Percentiles rank a stretch among this genome's conserved stretches.
These are phyloP conservation scores for Copidosoma aretas DNA, from an alignment of 2,888 invertebrate species.

Conservation along the genomic window DNA sequence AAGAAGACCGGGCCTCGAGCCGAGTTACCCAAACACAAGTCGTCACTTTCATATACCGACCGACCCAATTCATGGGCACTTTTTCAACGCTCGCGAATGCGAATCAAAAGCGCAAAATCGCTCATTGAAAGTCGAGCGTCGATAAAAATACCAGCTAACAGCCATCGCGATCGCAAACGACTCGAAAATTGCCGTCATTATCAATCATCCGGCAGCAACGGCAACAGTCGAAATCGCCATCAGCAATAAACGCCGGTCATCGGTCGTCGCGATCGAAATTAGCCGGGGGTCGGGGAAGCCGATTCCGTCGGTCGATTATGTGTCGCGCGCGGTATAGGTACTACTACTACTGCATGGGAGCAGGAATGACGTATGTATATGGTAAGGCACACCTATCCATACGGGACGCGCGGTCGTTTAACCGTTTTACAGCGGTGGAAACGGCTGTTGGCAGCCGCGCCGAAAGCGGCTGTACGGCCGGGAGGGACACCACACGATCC, in stretches of 20 bases:
- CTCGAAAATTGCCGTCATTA: constrained; percentile 32
- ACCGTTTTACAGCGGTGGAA: constrained; percentile 56
- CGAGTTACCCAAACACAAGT: too few relatives aligned
- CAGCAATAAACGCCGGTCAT: background rate
- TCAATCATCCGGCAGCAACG: constrained; percentile 21
- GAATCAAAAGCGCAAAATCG: too few relatives aligned
- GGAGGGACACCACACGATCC: too few relatives aligned
- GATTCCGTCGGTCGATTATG: constrained; percentile 35
- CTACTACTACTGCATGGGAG: too few relatives aligned
- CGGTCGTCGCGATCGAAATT: background rate
- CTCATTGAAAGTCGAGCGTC: too few relatives aligned
- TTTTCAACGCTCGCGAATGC: too few relatives aligned
- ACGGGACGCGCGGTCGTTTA: constrained; percentile 53
- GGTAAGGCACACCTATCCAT: too few relatives aligned
- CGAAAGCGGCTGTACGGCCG: too few relatives aligned
- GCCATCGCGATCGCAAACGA: background rate
- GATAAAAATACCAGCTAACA: background rate
- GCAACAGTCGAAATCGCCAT: constrained; percentile 7
- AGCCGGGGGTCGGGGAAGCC: constrained; percentile 23
- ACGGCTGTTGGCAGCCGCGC: constrained; percentile 54
- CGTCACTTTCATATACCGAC: too few relatives aligned
- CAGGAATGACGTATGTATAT: constrained; percentile 53
- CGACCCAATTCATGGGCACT: too few relatives aligned
- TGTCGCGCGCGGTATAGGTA: constrained; percentile 30
- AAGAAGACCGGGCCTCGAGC: too few relatives aligned